Percentiles rank a stretch among this genome's conserved stretches.
phyloP scores from a whole-genome alignment of 1,140 invertebrate genomes.

The Aphelenchoides besseyi region DNA sequence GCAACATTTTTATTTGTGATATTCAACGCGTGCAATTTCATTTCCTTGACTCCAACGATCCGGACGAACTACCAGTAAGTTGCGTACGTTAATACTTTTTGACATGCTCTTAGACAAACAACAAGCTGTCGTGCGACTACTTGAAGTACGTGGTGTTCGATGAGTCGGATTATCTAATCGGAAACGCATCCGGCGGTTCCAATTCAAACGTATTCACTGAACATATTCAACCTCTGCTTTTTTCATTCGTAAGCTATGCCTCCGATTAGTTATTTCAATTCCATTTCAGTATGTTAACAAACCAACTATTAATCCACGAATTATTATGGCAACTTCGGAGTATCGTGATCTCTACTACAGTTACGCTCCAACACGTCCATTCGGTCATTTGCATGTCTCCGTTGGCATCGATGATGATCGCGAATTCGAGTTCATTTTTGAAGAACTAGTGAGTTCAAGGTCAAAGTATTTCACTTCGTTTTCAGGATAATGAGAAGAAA shows the following conservation, averaged over 20 bases:
- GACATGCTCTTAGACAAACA: background rate
- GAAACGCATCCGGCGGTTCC: background rate
- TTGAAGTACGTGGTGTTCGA: background rate
- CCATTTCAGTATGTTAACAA: background rate
- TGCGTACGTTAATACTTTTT: background rate
- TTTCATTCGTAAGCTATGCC: no score
- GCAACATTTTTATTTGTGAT: background rate
- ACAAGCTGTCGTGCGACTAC: background rate
- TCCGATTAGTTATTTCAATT: no score
- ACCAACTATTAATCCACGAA: background rate
- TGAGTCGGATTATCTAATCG: background rate
- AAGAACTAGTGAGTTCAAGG: background rate
- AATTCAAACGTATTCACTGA: background rate
- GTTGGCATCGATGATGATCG: background rate
- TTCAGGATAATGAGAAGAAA: background rate
- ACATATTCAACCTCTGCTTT: background rate
- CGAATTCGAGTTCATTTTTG: background rate
- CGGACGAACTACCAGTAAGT: background rate
- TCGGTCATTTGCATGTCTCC: background rate
- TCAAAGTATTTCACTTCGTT: background rate
- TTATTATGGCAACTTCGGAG: background rate
- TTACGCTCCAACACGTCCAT: background rate
- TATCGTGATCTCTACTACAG: background rate
- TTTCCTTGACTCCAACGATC: background rate
- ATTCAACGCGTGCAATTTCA: background rate